Base-by-base conservation (phyloP, 2,888 invertebrate species). In the Meloe dianella region DNA sequence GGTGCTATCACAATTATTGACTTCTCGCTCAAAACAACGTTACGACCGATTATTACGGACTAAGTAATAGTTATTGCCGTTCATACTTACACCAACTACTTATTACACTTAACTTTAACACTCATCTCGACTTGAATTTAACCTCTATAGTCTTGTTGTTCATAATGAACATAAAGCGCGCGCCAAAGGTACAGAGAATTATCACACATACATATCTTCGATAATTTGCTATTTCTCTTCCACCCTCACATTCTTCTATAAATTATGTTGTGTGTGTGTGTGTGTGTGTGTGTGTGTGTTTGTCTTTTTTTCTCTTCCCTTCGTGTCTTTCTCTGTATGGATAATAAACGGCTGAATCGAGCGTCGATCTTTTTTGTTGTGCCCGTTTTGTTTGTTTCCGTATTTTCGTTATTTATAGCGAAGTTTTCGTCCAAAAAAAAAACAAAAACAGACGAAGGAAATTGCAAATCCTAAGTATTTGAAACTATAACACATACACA, bases 51-150 rank as follows among this genome's bases (percentile, higher is more conserved):
- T 78, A 79, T 79, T 80, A 80, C 78, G 72, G 76, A 77, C 76
- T 77, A 77, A 77, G 77, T 78, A 77, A 78, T 76, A 78, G 78
- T 71, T 77, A 74, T 76, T 75, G 74, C 74, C 63, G 67, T 67
- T 71, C 68, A 69, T 63, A 68, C 70, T 68, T 66, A 64, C 73
- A 77, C 75, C 77, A 78, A 78, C 76, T 77, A 75, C 77, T 78
- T 76, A 79, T 79, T 79, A 77, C 79, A 78, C 76, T 78, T 77
- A 76, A 78, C 77, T 75, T 74, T 72, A 75, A 73, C 76, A 74
- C 71, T 72, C 74, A 77, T 78, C 77, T 74, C 73, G 77, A 20
- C 47, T 73, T 71, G 70, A 71, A 72, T 47, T 73, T 73, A 72
- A 71, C 72, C 73, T 73, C 72, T 8, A 41, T 41, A 69, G 65